phyloP scores from a whole-genome alignment of 2,888 invertebrate genomes.

The Rapana venosa region DNA sequence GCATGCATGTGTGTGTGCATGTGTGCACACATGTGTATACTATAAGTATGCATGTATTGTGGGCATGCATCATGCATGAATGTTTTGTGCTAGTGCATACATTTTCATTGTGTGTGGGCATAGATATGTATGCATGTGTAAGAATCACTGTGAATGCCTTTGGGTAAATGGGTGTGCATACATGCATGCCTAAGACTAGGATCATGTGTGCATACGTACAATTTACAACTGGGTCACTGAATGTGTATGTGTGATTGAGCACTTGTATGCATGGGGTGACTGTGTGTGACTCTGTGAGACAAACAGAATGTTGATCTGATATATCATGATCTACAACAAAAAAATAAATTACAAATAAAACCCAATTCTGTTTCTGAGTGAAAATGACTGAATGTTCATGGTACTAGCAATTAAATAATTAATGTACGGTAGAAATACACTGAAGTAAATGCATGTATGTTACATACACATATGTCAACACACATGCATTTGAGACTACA shows the following conservation, averaged over 20 bases:
- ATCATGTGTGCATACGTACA: background rate
- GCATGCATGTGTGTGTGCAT: background rate
- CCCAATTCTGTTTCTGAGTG: no score
- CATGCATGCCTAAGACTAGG: background rate
- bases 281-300: background rate
- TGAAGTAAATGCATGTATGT: no score
- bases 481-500: no score
- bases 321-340: background rate
- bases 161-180: background rate
- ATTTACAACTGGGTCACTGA: background rate
- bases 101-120: no score
- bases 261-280: background rate
- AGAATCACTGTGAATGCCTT: background rate
- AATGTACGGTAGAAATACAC: no score
- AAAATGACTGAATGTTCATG: no score
- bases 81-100: background rate
- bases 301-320: no score
- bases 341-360: no score
- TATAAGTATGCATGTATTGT: conserved; percentile 3
- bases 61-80: background rate
- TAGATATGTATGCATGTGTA: background rate
- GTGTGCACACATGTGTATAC: background rate
- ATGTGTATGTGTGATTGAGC: background rate
- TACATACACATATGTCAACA: no score
- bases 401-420: no score